Evolutionary conservation across 2,113 vertebrate species (phyloP).

Genomic region (Microcebus jonahi): DNA sequence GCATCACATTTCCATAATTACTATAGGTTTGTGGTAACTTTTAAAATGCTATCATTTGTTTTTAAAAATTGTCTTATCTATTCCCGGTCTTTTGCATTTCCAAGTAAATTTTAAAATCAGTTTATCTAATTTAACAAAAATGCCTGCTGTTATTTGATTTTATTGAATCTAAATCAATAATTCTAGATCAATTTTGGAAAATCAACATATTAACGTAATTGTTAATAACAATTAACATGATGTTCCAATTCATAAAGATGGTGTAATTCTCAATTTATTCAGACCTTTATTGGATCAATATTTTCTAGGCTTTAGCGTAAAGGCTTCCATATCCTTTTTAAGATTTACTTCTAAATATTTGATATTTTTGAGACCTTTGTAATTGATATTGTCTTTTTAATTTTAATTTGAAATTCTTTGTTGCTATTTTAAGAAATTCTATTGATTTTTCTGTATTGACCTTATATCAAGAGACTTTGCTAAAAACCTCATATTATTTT

Average conservation of each 20-base stretch:
- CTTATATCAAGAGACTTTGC: background rate
- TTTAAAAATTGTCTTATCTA: background rate
- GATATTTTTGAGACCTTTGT: background rate
- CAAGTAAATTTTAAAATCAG: background rate
- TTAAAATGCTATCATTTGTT: background rate
- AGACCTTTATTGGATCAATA: background rate
- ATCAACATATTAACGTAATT: background rate
- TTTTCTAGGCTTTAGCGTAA: background rate
- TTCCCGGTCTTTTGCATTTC: background rate
- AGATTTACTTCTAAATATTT: background rate
- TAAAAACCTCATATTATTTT: background rate
- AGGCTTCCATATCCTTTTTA: background rate
- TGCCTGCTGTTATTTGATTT: background rate
- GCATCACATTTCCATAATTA: background rate
- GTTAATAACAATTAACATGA: no score
- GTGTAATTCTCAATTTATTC: background rate
- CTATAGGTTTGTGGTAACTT: background rate
- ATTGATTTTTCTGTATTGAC: background rate
- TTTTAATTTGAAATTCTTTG: background rate
- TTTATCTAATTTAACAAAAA: background rate
- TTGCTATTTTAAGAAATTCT: background rate
- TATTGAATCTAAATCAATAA: background rate
- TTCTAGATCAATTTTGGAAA: background rate
- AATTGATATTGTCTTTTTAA: background rate
- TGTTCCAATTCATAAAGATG: background rate